A percentile compares a stretch with the other conserved stretches of the same genome.
Conservation (phyloP, 2,113 vertebrate species). For the Ceratotherium simum region DNA sequence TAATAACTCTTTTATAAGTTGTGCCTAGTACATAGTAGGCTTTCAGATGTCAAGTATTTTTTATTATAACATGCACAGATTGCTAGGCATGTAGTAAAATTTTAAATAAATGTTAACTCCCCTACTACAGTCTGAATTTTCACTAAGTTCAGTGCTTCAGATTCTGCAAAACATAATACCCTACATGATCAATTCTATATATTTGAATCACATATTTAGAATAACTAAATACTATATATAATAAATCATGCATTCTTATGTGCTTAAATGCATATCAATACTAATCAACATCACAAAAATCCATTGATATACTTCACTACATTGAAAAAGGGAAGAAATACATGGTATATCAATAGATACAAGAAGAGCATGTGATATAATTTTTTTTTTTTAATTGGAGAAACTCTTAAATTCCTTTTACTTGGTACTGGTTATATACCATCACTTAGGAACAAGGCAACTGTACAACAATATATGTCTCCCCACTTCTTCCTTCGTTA, state of each 20-base stretch:
- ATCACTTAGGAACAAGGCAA: background rate
- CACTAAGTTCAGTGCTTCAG: background rate
- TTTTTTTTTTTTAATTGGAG: background rate
- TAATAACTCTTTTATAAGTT: conserved; percentile 57
- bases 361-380: background rate
- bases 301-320: background rate
- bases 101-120: background rate
- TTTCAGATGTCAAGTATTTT: conserved; percentile 17
- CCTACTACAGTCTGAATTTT: background rate
- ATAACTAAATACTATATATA: background rate
- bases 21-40: background rate
- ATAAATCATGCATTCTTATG: background rate
- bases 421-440: background rate
- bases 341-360: background rate
- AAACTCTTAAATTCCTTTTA: background rate
- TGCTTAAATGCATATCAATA: background rate
- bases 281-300: background rate
- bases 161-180: background rate
- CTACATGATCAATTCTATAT: background rate
- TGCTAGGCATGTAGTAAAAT: conserved; percentile 59
- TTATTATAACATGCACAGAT: background rate
- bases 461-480: background rate
- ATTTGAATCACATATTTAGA: conserved; percentile 16
- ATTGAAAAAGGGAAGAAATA: background rate
- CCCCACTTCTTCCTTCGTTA: background rate